phyloP scores from a whole-genome alignment of 2,113 vertebrate genomes.

The Phalacrocorax brasilianus region DNA sequence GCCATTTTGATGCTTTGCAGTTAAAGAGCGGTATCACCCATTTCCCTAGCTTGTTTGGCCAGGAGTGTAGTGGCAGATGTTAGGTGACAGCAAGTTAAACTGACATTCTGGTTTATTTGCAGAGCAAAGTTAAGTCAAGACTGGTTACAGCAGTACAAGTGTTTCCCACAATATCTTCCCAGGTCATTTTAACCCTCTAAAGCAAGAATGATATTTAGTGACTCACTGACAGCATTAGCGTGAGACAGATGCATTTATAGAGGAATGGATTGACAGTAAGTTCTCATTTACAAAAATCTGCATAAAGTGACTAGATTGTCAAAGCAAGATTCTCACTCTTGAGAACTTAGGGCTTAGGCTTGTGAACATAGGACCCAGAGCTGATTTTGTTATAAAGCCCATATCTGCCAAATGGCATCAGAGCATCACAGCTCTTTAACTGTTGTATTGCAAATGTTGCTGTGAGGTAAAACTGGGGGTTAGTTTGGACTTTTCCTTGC shows the following conservation, averaged over 20 bases:
- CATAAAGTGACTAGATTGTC: not conserved
- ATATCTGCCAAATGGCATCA: not conserved
- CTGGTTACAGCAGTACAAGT: not conserved
- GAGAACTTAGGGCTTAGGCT: not conserved
- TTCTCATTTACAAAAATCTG: conserved; percentile 11
- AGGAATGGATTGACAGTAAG: not conserved
- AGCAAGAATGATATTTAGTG: not conserved
- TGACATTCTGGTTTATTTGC: conserved; percentile 47
- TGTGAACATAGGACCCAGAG: not conserved
- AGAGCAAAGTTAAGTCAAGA: conserved; percentile 44
- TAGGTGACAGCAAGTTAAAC: conserved; percentile 42
- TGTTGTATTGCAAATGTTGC: not conserved
- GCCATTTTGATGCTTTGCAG: not conserved
- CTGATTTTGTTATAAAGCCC: not conserved
- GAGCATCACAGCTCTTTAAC: not conserved
- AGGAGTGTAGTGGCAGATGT: not conserved
- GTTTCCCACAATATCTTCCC: not conserved
- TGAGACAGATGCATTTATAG: not conserved
- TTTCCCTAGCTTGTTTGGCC: conserved; percentile 34
- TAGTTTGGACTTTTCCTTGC: not conserved
- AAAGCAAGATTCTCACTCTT: not conserved
- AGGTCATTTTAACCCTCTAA: conserved; percentile 13
- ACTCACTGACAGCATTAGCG: not conserved
- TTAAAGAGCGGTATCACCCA: not conserved
- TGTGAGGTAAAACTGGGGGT: not conserved